Evolutionary conservation across 2,888 invertebrate genomes (phyloP), one percentile per base, ranked within the genome.

Genomic region (Ischnus inquisitorius): DNA sequence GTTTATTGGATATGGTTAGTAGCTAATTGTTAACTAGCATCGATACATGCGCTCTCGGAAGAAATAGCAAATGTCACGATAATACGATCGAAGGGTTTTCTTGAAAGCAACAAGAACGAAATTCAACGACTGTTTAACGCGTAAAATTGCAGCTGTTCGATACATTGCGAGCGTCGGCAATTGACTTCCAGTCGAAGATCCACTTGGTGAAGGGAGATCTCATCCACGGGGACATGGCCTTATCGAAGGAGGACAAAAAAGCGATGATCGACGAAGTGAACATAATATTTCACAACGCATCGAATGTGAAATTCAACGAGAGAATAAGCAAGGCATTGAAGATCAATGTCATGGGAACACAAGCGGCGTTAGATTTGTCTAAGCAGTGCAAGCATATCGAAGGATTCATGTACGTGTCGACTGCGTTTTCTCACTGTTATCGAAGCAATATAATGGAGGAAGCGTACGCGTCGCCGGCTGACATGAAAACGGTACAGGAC

Each of bases 381-480:
- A 82, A 74, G n/a, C 41, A 54, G 12, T 84, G 84, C 39, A 48
- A 78, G 57, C 51, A 78, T 1, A 28, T 84, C 10, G 16, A 64
- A 57, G 69, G 68, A 6, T 82, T 84, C 16, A 48, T 84, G 46
- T 82, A 84, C 64, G 82, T 82, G 14, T 84, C 84, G 10, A 84
- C 81, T 28, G 82, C 77, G 2, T 84, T 69, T 69, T 72, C 82
- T 2, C 62, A 84, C 19, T 28, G 54, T 60, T 78, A 74, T 28
- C n/a, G 48, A 2, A 60, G 57, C n/a, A 39, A 80, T 3, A 78
- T 88, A 22, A 86, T 90, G 16, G 91, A 92, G 16, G 83, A 82
- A 22, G 88, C 87, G 79, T 90, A 90, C 78, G 60, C 84, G 0
- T n/a, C 89, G 5, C 90, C 90, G 3, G 87, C 77, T 2, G 89